phyloP scores from a whole-genome alignment of 1,140 invertebrate genomes.

The Drosophila lacteicornis region DNA sequence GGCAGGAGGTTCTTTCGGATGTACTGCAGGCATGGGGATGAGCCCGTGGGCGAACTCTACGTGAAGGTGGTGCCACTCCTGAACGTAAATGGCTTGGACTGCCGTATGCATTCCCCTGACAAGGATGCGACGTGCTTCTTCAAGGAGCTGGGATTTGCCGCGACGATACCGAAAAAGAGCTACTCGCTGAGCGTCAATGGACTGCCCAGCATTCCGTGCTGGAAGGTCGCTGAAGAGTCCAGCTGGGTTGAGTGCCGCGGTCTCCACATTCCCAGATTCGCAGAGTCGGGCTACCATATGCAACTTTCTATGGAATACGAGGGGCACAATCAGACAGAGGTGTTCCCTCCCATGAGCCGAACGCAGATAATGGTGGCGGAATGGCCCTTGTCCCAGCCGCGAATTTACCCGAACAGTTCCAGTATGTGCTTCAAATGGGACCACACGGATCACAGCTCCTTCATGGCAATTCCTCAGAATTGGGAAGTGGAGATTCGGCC shows the following conservation, averaged over 20 bases:
- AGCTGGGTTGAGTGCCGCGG: neutral
- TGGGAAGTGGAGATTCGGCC: neutral
- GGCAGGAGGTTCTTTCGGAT: neutral
- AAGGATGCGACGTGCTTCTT: neutral
- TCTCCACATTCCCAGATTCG: neutral
- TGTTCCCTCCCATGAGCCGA: neutral
- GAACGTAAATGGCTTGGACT: neutral
- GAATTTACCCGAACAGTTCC: neutral
- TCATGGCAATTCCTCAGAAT: neutral
- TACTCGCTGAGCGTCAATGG: constrained; percentile 1
- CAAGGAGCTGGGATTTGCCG: neutral
- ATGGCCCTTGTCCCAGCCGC: neutral
- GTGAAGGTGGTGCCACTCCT: neutral
- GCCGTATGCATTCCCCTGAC: neutral
- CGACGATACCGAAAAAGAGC: neutral
- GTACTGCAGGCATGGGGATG: neutral
- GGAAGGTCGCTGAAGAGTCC: neutral
- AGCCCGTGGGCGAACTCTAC: neutral
- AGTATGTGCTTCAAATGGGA: neutral
- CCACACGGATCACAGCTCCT: neutral
- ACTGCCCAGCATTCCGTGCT: neutral
- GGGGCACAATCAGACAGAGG: constrained; percentile 3
- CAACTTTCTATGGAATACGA: constrained; percentile 7
- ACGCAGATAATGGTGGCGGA: constrained; percentile 1
- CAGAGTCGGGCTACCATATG: neutral